Percentiles rank a stretch among this genome's conserved stretches.
These are phyloP conservation scores for Microplitis deprimator DNA, from an alignment of 2,888 invertebrate species.

Conservation along the genomic window DNA sequence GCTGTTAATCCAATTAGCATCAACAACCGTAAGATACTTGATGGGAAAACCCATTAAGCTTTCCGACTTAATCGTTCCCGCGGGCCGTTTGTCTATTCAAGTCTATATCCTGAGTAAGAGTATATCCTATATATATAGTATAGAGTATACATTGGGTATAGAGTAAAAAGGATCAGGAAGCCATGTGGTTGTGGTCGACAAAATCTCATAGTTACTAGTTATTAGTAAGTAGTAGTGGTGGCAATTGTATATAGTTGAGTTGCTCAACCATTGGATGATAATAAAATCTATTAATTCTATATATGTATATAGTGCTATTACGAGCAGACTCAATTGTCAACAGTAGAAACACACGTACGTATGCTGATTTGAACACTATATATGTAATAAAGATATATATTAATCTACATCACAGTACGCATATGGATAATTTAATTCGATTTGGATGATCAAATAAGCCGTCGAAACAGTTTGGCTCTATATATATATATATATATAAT, in stretches of 20 bases:
- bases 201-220: not conserved
- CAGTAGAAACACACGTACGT: conserved; percentile 23
- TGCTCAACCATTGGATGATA: not conserved
- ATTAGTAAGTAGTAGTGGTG: not conserved
- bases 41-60: conserved; percentile 59
- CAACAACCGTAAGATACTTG: conserved; percentile 40
- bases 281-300: not conserved
- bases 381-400: not conserved
- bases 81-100: conserved; percentile 25
- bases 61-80: conserved; percentile 54
- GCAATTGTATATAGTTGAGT: not conserved
- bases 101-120: not conserved
- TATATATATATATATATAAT: too few relatives aligned
- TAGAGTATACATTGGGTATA: not conserved
- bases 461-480: too few relatives aligned
- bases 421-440: too few relatives aligned
- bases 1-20: conserved; percentile 40
- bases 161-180: not conserved
- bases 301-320: not conserved
- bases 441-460: too few relatives aligned
- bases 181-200: not conserved
- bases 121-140: too few relatives aligned
- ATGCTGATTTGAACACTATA: conserved; percentile 27
- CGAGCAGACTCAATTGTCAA: conserved; percentile 17
- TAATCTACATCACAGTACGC: not conserved